Evolutionary conservation across 2,113 vertebrate genomes (phyloP), one percentile per base, ranked within the genome.

Genomic region (Oxyruncus cristatus): DNA sequence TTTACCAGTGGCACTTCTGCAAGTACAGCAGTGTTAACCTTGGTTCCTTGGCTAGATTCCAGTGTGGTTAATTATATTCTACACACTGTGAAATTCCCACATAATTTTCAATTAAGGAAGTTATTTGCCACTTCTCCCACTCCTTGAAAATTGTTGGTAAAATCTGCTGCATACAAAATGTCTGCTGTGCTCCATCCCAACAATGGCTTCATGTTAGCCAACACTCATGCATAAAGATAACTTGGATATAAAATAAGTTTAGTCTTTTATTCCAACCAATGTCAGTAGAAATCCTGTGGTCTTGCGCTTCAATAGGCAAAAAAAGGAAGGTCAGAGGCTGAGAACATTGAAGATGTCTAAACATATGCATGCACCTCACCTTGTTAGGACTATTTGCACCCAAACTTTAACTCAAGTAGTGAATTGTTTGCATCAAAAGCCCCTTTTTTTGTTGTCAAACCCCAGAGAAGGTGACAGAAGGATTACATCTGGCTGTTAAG

Each of bases 21-120:
- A 86, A 94, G 76, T 81, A 77, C 80, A 93, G 73, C 8, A 0
- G 73, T 87, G 80, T 86, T 91, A 94, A 94, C 93, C 93, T 89
- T 93, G 61, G 59, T 81, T 92, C 73, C 32, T 58, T 95, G 95
- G 96, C 72, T 49, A 89, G 68, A 56, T 89, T 91, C 91, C 92
- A 96, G 12, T 30, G 44, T 94, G 85, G 90, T 91, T 96, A 96
- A 97, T 96, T 96, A 94, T 90, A 92, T 42, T 92, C 85, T 75
- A 77, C 85, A 89, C 83, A 89, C 93, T 91, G 79, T 86, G 93
- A 95, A 96, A 93, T 95, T 97, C 95, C 93, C 88, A 96, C 83
- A 58, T 95, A 96, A 95, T 95, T 92, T 94, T 96, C 76, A 92
- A 84, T 94, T 94, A 89, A 86, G 83, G 61, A 94, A 95, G 92